Conservation (phyloP, 2,888 invertebrate species). For the Tetragnatha montana region DNA sequence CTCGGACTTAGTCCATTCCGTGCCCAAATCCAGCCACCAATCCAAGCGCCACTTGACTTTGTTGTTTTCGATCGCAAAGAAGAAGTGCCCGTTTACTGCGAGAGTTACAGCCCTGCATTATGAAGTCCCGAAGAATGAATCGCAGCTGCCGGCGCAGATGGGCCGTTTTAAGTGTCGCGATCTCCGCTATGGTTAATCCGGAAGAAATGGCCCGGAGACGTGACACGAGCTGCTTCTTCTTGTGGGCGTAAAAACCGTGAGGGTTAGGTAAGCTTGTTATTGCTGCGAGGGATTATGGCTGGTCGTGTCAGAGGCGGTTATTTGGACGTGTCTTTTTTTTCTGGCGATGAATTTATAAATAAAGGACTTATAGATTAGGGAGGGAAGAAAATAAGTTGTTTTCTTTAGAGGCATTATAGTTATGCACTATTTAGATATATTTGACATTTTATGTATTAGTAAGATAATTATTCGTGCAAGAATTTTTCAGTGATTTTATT, state of each 20-base stretch:
- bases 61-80: conserved; percentile 16
- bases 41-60: conserved; percentile 6
- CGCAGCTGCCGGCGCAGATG: conserved; percentile 46
- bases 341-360: no score
- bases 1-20: conserved; percentile 64
- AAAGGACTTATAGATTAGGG: no score
- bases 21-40: conserved; percentile 56
- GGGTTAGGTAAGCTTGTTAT: not conserved
- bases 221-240: not conserved
- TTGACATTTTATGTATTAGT: no score
- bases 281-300: not conserved
- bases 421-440: no score
- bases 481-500: no score
- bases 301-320: not conserved
- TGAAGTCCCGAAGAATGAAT: conserved; percentile 33
- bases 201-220: not conserved
- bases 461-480: no score
- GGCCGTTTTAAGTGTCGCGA: not conserved
- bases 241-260: not conserved
- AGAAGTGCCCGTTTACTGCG: conserved; percentile 26
- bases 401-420: no score
- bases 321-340: no score
- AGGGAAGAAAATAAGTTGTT: no score
- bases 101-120: conserved; percentile 47
- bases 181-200: conserved; percentile 19